Evolutionary conservation across 2,888 invertebrate genomes (phyloP), one percentile per base, ranked within the genome.

Genomic region (Reticulitermes lucifugus): DNA sequence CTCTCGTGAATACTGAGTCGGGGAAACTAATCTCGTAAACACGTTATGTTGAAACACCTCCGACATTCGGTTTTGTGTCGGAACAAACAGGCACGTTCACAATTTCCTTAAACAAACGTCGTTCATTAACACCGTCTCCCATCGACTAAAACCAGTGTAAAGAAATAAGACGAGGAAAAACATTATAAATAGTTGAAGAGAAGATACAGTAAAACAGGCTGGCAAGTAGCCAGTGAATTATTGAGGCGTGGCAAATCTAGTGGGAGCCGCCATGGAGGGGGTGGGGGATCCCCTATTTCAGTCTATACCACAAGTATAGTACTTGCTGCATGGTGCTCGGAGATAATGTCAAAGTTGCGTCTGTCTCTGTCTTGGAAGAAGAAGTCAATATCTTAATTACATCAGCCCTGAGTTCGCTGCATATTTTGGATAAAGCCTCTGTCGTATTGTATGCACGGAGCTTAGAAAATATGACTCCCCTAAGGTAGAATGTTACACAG

Each of bases 381-480:
- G 77, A 77, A 77, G 77, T 46, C 77, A 77, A 77, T 77, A 77
- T 77, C 77, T 77, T 77, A 77, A 77, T 77, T 77, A 77, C 77
- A 77, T 77, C 77, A 77, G 77, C 77, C 18, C 73, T 73, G 21
- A 41, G 73, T 41, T 73, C 9, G 41, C 73, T 73, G 73, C 73
- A 73, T 71, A 25, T 71, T 71, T 71, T 9, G 29, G 60, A 21
- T 60, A 71, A 35, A 71, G 25, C 35, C 65, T 41, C 73, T 73
- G 12, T 41, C 46, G 22, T 77, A 77, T 43, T 77, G 77, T 77
- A 77, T 51, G 77, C 77, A 77, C 29, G 14, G 75, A 77, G 77
- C 46, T 77, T 9, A 46, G 46, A 46, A 77, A 51, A 77, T 77
- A 77, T 77, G 43, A 46, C n/a, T 77, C 46, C 77, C 73, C 22